Evolutionary conservation across 2,888 invertebrate genomes (phyloP).

Genomic region (Hybos culiciformis): DNA sequence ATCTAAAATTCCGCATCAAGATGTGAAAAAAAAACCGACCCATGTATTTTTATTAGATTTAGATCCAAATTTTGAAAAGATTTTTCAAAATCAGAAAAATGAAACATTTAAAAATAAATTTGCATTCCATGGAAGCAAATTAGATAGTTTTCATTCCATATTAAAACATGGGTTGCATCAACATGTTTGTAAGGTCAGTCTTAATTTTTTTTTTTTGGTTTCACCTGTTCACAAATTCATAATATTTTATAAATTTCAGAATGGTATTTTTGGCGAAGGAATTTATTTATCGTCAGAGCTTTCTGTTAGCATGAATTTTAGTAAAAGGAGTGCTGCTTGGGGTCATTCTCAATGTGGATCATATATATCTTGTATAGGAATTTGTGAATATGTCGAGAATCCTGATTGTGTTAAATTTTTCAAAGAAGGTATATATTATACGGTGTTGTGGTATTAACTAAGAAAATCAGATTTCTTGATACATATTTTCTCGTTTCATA

Average conservation of each 20-base stretch:
- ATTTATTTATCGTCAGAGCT: conserved; percentile 64
- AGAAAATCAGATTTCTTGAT: not conserved
- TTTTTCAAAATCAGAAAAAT: conserved; percentile 37
- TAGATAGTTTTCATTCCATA: conserved; percentile 72
- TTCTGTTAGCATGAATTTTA: conserved; percentile 54
- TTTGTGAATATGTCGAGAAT: conserved; percentile 68
- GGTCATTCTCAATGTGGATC: conserved; percentile 59
- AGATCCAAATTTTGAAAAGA: conserved; percentile 42
- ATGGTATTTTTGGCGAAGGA: conserved; percentile 48
- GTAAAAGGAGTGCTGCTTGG: conserved; percentile 63
- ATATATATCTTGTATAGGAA: conserved; percentile 61
- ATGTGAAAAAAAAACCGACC: conserved; percentile 42
- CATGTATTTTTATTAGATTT: conserved; percentile 56
- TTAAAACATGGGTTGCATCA: conserved; percentile 63
- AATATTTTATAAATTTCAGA: not conserved
- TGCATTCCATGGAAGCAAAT: conserved; percentile 67
- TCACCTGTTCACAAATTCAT: not conserved
- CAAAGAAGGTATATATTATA: conserved; percentile 22
- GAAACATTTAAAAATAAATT: conserved; percentile 44
- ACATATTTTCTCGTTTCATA: conserved; percentile 5
- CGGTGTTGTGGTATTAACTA: not conserved
- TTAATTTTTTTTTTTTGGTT: not conserved
- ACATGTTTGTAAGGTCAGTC: conserved; percentile 48
- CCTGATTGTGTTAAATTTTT: conserved; percentile 46
- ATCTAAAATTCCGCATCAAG: conserved; percentile 37